Percentiles rank a stretch among this genome's conserved stretches.
Conservation (phyloP, 2,797 vertebrate genomes). For the Paramormyrops hopkinsi region DNA sequence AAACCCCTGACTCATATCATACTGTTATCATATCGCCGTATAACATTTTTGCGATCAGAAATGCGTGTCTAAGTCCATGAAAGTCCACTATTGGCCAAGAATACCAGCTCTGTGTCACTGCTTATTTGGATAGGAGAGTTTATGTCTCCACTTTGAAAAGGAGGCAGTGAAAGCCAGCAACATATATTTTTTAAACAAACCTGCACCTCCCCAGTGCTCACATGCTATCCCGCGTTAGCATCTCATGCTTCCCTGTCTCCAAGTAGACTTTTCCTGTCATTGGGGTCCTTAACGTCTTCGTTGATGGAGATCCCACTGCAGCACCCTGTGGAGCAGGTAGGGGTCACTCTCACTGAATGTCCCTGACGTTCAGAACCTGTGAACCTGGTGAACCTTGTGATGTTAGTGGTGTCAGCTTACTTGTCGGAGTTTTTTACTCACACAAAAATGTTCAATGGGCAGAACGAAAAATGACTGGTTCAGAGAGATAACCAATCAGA, state of each 20-base stretch:
- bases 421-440: neutral
- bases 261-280: neutral
- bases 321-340: neutral
- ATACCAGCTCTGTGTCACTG: neutral
- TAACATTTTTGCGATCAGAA: neutral
- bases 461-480: neutral
- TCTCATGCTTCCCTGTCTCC: neutral
- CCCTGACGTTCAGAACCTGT: neutral
- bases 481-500: neutral
- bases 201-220: neutral
- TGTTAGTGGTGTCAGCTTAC: neutral
- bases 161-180: neutral
- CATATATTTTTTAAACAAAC: neutral
- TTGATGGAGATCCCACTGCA: neutral
- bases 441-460: neutral
- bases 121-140: neutral
- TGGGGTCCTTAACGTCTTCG: neutral
- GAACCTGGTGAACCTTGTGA: neutral
- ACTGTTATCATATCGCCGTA: neutral
- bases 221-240: neutral
- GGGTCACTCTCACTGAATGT: neutral
- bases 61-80: conserved; percentile 2
- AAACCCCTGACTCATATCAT: neutral
- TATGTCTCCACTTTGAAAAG: neutral
- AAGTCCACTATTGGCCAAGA: neutral